Conservation (phyloP, 2,797 vertebrate species). For the Myripristis jacobus region DNA sequence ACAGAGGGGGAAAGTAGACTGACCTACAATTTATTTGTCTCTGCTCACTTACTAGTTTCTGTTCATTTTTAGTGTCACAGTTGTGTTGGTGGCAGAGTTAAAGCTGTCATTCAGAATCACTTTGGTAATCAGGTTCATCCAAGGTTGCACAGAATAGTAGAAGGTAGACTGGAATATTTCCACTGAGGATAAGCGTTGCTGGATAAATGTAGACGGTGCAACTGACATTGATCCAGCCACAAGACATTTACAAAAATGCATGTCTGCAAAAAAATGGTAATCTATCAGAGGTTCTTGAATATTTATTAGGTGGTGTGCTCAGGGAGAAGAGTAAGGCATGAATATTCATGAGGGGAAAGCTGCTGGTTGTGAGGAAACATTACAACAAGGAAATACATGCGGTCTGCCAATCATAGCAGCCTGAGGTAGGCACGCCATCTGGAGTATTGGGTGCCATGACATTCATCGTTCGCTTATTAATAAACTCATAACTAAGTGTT, state of each 20-base stretch:
- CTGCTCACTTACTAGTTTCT: background rate
- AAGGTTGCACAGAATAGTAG: background rate
- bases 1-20: background rate
- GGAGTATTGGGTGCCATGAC: conserved; percentile 37
- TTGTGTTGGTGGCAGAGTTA: background rate
- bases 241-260: conserved; percentile 40
- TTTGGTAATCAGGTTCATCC: conserved; percentile 13
- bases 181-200: conserved; percentile 27
- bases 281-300: conserved; percentile 68
- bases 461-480: conserved; percentile 6
- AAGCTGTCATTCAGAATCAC: conserved; percentile 4
- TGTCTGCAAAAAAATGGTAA: conserved; percentile 58
- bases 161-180: background rate
- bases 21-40: background rate
- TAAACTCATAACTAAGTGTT: conserved; percentile 3
- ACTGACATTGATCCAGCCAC: conserved; percentile 36
- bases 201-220: conserved; percentile 21
- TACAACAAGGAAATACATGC: conserved; percentile 24
- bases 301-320: conserved; percentile 62
- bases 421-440: conserved; percentile 52
- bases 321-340: conserved; percentile 38
- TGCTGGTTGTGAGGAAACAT: conserved; percentile 38
- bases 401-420: conserved; percentile 45
- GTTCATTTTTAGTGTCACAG: background rate
- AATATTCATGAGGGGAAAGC: conserved; percentile 69